A percentile compares a stretch with the other conserved stretches of the same genome.
Evolutionary conservation across 2,113 vertebrate species (phyloP).

Genomic region (Microcebus tavaratra): DNA sequence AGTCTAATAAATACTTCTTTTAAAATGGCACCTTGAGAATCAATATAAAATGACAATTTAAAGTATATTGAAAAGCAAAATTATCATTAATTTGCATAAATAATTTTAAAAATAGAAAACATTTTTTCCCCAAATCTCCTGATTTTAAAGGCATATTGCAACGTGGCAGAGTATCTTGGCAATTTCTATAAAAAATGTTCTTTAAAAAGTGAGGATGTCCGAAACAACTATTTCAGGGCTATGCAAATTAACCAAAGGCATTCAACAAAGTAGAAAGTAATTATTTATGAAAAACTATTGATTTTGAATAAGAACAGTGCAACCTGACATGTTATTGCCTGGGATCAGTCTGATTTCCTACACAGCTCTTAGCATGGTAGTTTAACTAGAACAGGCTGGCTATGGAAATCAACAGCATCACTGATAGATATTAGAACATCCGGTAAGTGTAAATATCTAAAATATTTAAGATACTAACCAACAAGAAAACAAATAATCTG

Average conservation of each 20-base stretch:
- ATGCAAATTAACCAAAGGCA: neutral
- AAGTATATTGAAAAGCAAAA: neutral
- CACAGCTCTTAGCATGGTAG: accelerated
- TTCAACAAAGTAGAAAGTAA: neutral
- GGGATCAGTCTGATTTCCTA: neutral
- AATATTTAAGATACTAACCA: neutral
- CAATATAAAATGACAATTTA: neutral
- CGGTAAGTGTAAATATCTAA: neutral
- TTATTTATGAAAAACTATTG: neutral
- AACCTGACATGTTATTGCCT: neutral
- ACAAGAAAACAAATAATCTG: neutral
- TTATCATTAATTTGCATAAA: neutral
- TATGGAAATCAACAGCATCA: neutral
- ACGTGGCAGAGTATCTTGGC: neutral
- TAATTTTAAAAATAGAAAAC: neutral
- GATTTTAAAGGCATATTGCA: neutral
- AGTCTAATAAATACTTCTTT: neutral
- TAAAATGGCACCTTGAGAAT: neutral
- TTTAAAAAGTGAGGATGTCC: neutral
- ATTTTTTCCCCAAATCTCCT: neutral
- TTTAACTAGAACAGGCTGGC: neutral
- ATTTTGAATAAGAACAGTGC: neutral
- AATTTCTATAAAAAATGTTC: neutral
- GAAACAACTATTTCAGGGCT: neutral
- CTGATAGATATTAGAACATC: neutral